phyloP scores from a whole-genome alignment of 2,113 vertebrate genomes.

The Hylia prasina region DNA sequence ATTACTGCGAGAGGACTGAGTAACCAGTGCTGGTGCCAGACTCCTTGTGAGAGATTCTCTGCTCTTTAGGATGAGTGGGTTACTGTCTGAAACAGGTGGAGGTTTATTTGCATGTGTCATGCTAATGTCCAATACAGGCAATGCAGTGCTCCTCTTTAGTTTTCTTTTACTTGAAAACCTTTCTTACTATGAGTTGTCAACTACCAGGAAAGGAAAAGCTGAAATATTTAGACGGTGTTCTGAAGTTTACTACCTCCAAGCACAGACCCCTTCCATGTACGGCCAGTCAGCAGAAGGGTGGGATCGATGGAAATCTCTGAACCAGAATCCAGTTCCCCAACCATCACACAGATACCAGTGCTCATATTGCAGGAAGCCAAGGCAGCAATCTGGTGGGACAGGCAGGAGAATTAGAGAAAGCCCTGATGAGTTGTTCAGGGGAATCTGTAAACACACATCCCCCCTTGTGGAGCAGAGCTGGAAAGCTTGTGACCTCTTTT shows the following conservation, averaged over 20 bases:
- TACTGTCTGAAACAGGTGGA: not conserved
- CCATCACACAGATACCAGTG: conserved; percentile 6
- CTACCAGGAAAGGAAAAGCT: rapidly evolving
- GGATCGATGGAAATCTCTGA: not conserved
- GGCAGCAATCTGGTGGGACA: conserved; percentile 29
- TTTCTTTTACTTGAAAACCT: not conserved
- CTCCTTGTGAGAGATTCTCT: no score
- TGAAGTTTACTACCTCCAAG: conserved; percentile 6
- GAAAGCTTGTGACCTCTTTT: no score
- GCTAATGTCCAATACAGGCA: not conserved
- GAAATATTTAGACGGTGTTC: not conserved
- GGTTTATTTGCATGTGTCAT: not conserved
- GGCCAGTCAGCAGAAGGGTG: conserved; percentile 33
- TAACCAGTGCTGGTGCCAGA: not conserved
- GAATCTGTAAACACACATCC: not conserved
- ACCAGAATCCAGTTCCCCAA: not conserved
- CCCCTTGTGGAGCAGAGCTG: rapidly evolving
- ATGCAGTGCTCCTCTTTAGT: not conserved
- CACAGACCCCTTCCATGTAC: conserved; percentile 4
- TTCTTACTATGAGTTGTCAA: not conserved
- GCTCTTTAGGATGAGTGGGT: not conserved
- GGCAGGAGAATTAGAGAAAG: not conserved
- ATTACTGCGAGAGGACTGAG: not conserved
- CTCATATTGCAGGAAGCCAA: conserved; percentile 43
- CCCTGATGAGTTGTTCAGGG: no score